Percentiles rank a stretch among this genome's conserved stretches.
phyloP scores from a whole-genome alignment of 2,797 vertebrate genomes.

The Macropodus opercularis region DNA sequence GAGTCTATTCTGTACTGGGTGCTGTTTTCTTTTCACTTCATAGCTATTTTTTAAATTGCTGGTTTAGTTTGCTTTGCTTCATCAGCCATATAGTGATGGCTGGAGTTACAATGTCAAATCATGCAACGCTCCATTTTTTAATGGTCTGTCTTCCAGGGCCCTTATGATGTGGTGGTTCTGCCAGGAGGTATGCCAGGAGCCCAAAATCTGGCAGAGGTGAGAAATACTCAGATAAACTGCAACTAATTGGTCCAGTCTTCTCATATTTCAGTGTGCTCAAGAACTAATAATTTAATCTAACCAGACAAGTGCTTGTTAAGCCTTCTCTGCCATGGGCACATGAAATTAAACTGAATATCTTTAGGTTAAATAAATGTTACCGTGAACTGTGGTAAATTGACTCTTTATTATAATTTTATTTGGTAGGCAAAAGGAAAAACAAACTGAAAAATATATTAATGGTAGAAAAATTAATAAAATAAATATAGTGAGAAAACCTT shows the following conservation, averaged over 20 bases:
- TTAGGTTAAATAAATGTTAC: too few species aligned
- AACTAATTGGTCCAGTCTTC: neutral
- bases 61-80: neutral
- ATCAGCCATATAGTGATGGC: neutral
- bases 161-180: constrained; percentile 93
- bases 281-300: neutral
- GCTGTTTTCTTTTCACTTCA: too few species aligned
- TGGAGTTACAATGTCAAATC: neutral
- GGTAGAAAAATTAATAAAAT: too few species aligned
- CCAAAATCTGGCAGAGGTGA: constrained; percentile 94
- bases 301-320: neutral
- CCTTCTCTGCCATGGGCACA: too few species aligned
- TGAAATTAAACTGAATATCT: too few species aligned
- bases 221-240: constrained; percentile 9
- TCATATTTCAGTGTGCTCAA: neutral
- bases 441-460: too few species aligned
- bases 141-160: constrained; percentile 83
- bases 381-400: too few species aligned
- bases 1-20: too few species aligned
- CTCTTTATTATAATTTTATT: too few species aligned
- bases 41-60: too few species aligned
- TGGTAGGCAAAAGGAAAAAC: too few species aligned
- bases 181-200: constrained; percentile 96
- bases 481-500: neutral
- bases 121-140: neutral